These are phyloP conservation scores for Steatocranus sp. DNA, from an alignment of 2,797 vertebrate species.

Conservation along the genomic window DNA sequence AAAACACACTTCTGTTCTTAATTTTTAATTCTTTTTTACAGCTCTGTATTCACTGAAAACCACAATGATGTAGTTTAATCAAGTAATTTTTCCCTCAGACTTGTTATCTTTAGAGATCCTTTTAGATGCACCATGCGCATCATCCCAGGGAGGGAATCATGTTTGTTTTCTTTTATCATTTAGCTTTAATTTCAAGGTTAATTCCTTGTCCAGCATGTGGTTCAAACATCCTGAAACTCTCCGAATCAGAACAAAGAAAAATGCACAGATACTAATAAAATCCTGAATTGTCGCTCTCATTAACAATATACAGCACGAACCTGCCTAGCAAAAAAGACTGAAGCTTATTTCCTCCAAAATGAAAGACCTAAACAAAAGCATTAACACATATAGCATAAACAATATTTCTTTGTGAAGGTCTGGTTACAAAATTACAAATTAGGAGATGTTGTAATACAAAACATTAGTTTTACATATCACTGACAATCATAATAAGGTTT, in stretches of 20 bases:
- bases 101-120: neutral
- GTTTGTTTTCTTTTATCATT: fast-evolving
- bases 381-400: neutral
- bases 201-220: fast-evolving
- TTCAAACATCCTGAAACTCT: neutral
- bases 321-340: fast-evolving
- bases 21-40: neutral
- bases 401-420: neutral
- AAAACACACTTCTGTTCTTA: neutral
- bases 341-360: neutral
- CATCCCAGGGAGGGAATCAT: neutral
- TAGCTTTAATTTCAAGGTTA: neutral
- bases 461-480: neutral
- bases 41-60: neutral
- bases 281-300: fast-evolving
- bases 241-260: neutral
- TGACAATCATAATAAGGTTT: neutral
- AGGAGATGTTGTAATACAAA: neutral
- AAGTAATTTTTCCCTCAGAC: fast-evolving
- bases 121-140: fast-evolving
- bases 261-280: neutral
- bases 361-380: neutral
- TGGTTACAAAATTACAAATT: fast-evolving
- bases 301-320: neutral
- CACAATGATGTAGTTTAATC: fast-evolving